A percentile compares a stretch with the other conserved stretches of the same genome.
These are phyloP conservation scores for Semotilus atromaculatus DNA, from an alignment of 2,797 vertebrate species.

Conservation along the genomic window DNA sequence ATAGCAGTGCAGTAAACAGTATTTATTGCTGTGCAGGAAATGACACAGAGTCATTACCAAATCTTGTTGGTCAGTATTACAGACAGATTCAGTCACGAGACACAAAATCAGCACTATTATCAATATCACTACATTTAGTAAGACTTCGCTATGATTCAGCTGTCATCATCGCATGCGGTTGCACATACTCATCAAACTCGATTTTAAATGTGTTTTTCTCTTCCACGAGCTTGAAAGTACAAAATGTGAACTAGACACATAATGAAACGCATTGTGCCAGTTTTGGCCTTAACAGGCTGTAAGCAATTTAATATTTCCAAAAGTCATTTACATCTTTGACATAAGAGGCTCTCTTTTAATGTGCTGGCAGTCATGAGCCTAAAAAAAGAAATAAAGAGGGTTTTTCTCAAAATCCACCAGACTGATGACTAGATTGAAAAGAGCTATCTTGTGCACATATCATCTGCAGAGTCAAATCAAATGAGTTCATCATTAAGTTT, in stretches of 20 bases:
- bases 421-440: conserved; percentile 4
- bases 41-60: conserved; percentile 24
- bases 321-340: conserved; percentile 56
- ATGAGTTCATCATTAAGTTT: neutral
- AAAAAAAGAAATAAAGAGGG: conserved; percentile 43
- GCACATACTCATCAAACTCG: neutral
- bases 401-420: conserved; percentile 40
- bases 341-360: conserved; percentile 48
- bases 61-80: neutral
- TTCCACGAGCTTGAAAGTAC: neutral
- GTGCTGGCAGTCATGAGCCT: conserved; percentile 23
- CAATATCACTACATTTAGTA: neutral
- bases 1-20: neutral
- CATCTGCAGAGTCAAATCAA: neutral
- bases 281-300: conserved; percentile 31
- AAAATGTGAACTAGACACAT: conserved; percentile 20
- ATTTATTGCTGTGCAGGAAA: conserved; percentile 11
- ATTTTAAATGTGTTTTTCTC: conserved; percentile 5
- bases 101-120: neutral
- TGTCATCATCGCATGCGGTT: neutral
- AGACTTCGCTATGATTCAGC: conserved; percentile 10
- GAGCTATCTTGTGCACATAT: conserved; percentile 5
- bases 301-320: neutral
- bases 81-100: conserved; percentile 1
- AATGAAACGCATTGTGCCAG: conserved; percentile 48